Percentiles rank a stretch among this genome's conserved stretches.
Conservation (phyloP, 2,113 vertebrate genomes). For the Solea solea region DNA sequence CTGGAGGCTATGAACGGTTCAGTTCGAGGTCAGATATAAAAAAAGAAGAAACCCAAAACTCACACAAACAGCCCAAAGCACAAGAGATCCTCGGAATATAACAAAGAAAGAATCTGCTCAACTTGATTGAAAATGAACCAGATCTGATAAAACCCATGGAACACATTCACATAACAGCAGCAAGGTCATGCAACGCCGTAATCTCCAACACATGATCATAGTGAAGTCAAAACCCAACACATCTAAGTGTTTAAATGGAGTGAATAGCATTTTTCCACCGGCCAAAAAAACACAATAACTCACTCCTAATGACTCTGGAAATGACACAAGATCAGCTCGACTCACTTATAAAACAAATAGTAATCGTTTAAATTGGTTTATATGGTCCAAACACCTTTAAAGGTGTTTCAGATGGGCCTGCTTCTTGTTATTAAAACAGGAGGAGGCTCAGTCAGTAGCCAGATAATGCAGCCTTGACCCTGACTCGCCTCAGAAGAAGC, state of each 20-base stretch:
- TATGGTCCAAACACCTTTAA: background rate
- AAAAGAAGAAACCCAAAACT: background rate
- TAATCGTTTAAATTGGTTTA: no score
- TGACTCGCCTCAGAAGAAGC: conserved; percentile 13
- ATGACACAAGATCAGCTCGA: no score
- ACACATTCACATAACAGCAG: background rate
- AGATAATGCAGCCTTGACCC: conserved; percentile 40
- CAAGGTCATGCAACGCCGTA: background rate
- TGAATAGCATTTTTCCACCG: no score
- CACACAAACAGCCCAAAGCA: background rate
- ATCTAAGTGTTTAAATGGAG: no score
- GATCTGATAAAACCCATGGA: background rate
- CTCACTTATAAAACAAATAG: no score
- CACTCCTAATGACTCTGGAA: no score
- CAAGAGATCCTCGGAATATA: background rate
- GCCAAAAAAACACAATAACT: no score
- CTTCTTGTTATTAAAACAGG: background rate
- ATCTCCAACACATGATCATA: background rate
- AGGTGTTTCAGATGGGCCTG: background rate
- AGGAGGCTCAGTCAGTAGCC: conserved; percentile 16
- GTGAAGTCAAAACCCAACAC: no score
- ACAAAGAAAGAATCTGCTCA: no score
- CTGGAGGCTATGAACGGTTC: background rate
- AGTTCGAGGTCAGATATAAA: background rate
- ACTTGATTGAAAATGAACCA: no score